Base-by-base conservation (phyloP, 1,140 invertebrate species). In the Aphelinus certus region DNA sequence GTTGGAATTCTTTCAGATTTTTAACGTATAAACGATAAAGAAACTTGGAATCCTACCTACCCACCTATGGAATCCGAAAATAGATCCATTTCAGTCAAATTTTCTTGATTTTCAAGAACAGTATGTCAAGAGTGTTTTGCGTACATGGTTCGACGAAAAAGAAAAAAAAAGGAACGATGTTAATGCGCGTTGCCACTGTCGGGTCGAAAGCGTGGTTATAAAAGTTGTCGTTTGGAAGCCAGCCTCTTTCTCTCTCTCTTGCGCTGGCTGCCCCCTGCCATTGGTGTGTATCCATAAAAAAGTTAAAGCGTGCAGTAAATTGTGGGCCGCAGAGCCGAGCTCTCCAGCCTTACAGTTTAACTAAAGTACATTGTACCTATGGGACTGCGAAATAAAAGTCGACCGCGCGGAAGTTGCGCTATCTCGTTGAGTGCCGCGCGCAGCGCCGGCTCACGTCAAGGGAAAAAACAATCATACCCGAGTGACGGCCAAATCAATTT, bases 291-390 rank as follows among this genome's bases (percentile, higher is more conserved):
- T 42, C 45, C 46, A 62, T 51, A 61, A 71, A 71, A 61, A 43
- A 63, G 61, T 63, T 63, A 63, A 60, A 48, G 61, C 61, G 61
- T 46, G 43, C 61, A 47, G 61, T 63, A 47, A 63, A 63, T 63
- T 63, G 61, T 46, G 61, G 42, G 45, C 61, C 48, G 26, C 9
- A 63, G 48, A 63, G 61, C 48, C 45, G 48, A 63, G 61, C n/a
- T 47, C 46, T 47, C 61, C 9, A 10, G 61, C 46, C 2, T 26
- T 26, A 26, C 26, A 26, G 42, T 42, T 7, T 45, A 42, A 45
- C 45, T 42, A 62, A 62, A 63, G 61, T 45, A 47, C 61, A 48
- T 63, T 45, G 46, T 3, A n/a, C 46, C 46, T 60, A 4, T 60
- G 6, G 46, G 3, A 46, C 45, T 9, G 46, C 61, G 61, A 47